Base-by-base conservation (phyloP, 64 coral and sea anemone species). In the Astreopora myriophthalma region DNA sequence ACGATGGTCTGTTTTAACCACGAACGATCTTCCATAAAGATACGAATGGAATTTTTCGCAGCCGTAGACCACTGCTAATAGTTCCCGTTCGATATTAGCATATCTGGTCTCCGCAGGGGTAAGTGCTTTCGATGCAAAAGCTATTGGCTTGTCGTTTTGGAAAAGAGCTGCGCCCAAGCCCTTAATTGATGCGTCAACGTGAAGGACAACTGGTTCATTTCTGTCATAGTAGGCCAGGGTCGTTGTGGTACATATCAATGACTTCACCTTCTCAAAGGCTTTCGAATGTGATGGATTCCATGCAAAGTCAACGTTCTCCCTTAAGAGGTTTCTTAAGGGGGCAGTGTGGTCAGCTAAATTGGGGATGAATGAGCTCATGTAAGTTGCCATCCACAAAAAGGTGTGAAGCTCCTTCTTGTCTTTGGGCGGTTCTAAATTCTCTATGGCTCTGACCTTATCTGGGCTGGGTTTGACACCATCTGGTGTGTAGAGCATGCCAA, bases 401-500 rank as follows among this genome's bases (percentile, higher is more conserved):
- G 49, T 75, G 48, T 89, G 74, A 46, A 89, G 52, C 27, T 76
- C 87, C 62, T 60, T 89, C 34, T 83, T 69, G 79, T 83, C 77
- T 84, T 92, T 74, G 29, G 89, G 22, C n/a, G n/a, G n/a, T n/a
- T n/a, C 24, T n/a, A n/a, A n/a, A n/a, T 73, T 51, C 77, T 89
- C 34, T 57, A 89, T 89, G 42, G 79, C 80, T 80, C 36, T 58
- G 73, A 79, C 57, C 46, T 94, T 94, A 8, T 71, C 85, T 80
- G 86, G 86, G 71, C 88, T 88, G 25, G 93, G 86, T 35, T 94
- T 66, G 14, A 89, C 75, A 73, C 93, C 79, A 65, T 42, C 87
- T 48, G 86, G 62, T 57, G 71, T 76, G 38, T 76, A 94, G 48
- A 89, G 39, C 63, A 83, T 89, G 28, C 92, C 86, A 76, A 88